Percentiles rank a stretch among this genome's conserved stretches.
phyloP scores from a whole-genome alignment of 1,140 invertebrate species.

The Drosophila ironensis region DNA sequence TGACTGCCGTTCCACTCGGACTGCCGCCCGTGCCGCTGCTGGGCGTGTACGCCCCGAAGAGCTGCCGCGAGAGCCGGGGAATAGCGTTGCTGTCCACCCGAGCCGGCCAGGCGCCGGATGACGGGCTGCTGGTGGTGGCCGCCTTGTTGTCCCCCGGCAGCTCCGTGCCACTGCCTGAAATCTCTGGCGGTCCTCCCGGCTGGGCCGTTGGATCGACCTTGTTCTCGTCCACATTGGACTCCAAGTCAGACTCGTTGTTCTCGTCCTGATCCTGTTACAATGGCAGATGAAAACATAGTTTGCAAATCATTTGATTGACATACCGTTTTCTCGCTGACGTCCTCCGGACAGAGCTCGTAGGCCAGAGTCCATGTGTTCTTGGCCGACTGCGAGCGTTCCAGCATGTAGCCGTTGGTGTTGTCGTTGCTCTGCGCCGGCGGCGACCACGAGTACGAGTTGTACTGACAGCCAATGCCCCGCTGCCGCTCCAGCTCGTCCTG shows the following conservation, averaged over 20 bases:
- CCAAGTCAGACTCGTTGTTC: constrained; percentile 79
- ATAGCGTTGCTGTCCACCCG: constrained; percentile 49
- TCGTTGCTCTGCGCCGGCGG: constrained; percentile 97
- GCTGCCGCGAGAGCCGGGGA: constrained; percentile 53
- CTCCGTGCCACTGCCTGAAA: constrained; percentile 5
- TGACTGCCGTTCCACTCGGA: too few relatives aligned
- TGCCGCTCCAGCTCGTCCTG: constrained; percentile 94
- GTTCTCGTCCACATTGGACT: constrained; percentile 67
- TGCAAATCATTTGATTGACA: too few relatives aligned
- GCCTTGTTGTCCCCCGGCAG: constrained; percentile 43
- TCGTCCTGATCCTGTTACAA: constrained; percentile 80
- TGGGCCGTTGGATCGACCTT: constrained; percentile 44
- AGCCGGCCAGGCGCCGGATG: constrained; percentile 53
- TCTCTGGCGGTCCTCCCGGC: constrained; percentile 6
- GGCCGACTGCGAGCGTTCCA: constrained; percentile 96
- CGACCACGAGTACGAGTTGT: constrained; percentile 94
- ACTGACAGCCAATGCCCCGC: constrained; percentile 84
- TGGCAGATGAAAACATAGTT: too few relatives aligned
- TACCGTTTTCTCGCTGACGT: constrained; percentile 83
- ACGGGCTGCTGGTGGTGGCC: constrained; percentile 27
- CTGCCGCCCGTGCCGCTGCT: constrained; percentile 1
- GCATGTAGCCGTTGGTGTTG: constrained; percentile 96
- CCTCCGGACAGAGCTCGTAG: constrained; percentile 90
- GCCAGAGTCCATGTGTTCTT: constrained; percentile 94
- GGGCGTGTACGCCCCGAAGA: constrained; percentile 50